These are phyloP conservation scores for Colaptes auratus DNA, from an alignment of 2,113 vertebrate species.

Conservation along the genomic window DNA sequence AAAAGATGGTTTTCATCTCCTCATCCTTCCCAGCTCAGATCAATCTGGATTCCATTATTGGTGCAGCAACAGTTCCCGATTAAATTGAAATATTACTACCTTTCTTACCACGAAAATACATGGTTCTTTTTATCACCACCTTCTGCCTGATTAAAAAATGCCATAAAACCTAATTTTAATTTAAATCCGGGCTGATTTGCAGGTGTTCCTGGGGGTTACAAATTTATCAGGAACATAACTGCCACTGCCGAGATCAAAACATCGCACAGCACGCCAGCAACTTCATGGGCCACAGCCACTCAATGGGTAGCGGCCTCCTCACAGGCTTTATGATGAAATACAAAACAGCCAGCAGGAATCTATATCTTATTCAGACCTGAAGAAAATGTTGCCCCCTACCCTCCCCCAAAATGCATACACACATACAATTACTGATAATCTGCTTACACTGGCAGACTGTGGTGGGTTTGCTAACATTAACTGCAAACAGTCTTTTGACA, in stretches of 20 bases:
- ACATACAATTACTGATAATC: constrained; percentile 95
- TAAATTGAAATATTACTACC: constrained; percentile 88
- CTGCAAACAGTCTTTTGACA: constrained; percentile 92
- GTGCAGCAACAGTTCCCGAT: constrained; percentile 81
- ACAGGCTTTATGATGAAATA: constrained; percentile 91
- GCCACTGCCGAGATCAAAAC: constrained; percentile 91
- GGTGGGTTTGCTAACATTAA: constrained; percentile 92
- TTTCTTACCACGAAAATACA: constrained; percentile 82
- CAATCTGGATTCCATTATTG: constrained; percentile 85
- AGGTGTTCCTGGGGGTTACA: constrained; percentile 90
- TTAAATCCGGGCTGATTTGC: constrained; percentile 89
- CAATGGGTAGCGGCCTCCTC: constrained; percentile 89
- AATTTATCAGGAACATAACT: constrained; percentile 93
- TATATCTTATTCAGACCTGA: constrained; percentile 91
- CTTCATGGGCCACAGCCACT: constrained; percentile 89
- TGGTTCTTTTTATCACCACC: constrained; percentile 87
- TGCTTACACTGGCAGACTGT: constrained; percentile 88
- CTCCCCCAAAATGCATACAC: constrained; percentile 90
- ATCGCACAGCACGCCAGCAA: constrained; percentile 87
- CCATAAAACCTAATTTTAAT: constrained; percentile 90
- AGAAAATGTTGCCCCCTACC: constrained; percentile 88
- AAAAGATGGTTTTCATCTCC: constrained; percentile 82
- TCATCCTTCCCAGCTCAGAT: constrained; percentile 77
- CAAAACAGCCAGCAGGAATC: constrained; percentile 92
- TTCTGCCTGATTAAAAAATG: constrained; percentile 90